phyloP scores from a whole-genome alignment of 1,140 invertebrate species.

The Muscidifurax raptorellus region DNA sequence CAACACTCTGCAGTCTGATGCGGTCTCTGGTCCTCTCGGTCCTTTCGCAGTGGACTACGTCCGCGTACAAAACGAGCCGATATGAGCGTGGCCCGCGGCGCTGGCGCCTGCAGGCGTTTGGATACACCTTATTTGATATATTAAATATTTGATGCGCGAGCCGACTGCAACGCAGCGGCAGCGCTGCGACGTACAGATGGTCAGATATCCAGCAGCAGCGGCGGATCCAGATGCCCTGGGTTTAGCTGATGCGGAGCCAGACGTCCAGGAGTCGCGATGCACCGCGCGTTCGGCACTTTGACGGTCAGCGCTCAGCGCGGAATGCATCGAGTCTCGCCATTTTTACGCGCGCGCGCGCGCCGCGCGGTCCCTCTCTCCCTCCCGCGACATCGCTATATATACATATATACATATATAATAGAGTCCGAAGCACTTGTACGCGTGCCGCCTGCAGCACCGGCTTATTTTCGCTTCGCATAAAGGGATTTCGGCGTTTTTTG shows the following conservation, averaged over 20 bases:
- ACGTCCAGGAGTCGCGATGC: not conserved
- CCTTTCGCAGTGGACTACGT: too few species aligned
- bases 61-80: not conserved
- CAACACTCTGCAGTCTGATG: not conserved
- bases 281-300: not conserved
- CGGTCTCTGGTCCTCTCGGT: not conserved
- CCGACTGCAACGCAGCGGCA: not conserved
- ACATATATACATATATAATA: not conserved
- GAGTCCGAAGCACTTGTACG: too few species aligned
- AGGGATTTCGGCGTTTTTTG: too few species aligned
- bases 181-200: not conserved
- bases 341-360: not conserved
- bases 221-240: not conserved
- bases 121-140: too few species aligned
- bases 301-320: not conserved
- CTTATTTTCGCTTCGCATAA: too few species aligned
- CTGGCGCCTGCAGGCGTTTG: not conserved
- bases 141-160: too few species aligned
- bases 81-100: not conserved
- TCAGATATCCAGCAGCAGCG: not conserved
- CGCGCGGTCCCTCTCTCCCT: not conserved
- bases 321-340: constrained; percentile 22
- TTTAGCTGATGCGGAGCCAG: not conserved
- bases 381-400: not conserved
- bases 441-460: not conserved